A percentile compares a stretch with the other conserved stretches of the same genome.
These are phyloP conservation scores for Nothocercus julius DNA, from an alignment of 2,113 vertebrate genomes.

Conservation along the genomic window DNA sequence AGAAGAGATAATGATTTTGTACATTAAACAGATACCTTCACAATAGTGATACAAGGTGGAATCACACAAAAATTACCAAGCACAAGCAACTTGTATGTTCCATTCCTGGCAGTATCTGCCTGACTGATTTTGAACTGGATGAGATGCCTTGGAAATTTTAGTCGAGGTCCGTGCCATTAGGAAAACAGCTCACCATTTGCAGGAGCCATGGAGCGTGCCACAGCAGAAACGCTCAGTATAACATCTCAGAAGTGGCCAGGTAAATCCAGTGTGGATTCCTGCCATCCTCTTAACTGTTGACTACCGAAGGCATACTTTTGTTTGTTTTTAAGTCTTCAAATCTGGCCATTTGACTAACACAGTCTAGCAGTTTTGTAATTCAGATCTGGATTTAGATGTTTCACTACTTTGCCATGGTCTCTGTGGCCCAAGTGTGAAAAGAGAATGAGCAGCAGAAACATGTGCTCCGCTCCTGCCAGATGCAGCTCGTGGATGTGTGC, in stretches of 20 bases:
- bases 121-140: not conserved
- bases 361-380: not conserved
- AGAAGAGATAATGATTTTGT: not conserved
- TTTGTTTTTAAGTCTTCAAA: not conserved
- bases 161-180: not conserved
- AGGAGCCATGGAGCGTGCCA: not conserved
- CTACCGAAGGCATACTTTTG: not conserved
- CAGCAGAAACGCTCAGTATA: not conserved
- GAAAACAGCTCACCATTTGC: not conserved
- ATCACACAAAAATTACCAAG: not conserved
- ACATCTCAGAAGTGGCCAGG: not conserved
- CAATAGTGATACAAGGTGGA: not conserved
- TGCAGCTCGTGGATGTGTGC: not conserved
- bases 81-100: not conserved
- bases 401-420: not conserved
- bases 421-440: not conserved
- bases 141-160: not conserved
- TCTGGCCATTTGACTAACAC: not conserved
- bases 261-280: not conserved
- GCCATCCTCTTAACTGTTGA: not conserved
- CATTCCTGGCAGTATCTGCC: not conserved
- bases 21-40: not conserved
- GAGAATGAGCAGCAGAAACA: not conserved
- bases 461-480: not conserved
- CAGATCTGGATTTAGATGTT: fast-evolving